These are phyloP conservation scores for Lasioglossum calceatum DNA, from an alignment of 2,888 invertebrate species.

Conservation along the genomic window DNA sequence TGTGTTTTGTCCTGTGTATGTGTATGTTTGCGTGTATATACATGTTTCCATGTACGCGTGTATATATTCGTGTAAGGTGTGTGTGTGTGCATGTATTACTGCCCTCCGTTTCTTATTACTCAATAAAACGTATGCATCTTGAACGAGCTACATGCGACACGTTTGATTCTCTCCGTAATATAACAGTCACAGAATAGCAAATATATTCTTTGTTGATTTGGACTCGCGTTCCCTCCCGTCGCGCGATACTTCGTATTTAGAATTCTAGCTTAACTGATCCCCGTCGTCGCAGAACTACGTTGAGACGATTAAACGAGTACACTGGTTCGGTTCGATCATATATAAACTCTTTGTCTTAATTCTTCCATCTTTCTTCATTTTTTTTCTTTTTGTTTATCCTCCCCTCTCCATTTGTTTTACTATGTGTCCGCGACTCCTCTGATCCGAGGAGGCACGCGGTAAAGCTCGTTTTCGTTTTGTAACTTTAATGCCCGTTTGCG, in stretches of 20 bases:
- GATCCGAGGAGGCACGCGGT: constrained; percentile 64
- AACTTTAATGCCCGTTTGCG: constrained; percentile 80
- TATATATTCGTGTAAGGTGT: background rate
- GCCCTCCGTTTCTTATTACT: constrained; percentile 32
- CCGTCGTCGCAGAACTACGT: constrained; percentile 65
- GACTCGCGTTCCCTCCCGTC: constrained; percentile 52
- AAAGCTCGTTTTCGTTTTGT: constrained; percentile 79
- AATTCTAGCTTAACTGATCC: constrained; percentile 66
- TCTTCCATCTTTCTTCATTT: constrained; percentile 16
- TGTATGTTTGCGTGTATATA: background rate
- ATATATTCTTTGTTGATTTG: constrained; percentile 69
- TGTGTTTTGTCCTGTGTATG: background rate
- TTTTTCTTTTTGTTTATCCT: constrained; percentile 39
- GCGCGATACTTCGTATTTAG: constrained; percentile 35
- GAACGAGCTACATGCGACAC: constrained; percentile 65
- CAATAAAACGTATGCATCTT: constrained; percentile 50
- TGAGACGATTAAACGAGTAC: constrained; percentile 61
- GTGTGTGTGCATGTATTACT: constrained; percentile 48
- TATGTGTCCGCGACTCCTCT: constrained; percentile 70
- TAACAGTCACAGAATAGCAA: constrained; percentile 70
- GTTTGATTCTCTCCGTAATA: constrained; percentile 76
- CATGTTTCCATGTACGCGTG: background rate
- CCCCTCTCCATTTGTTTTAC: constrained; percentile 42
- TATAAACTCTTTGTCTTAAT: constrained; percentile 69
- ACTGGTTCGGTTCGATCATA: constrained; percentile 73